Conservation (phyloP, 2,888 invertebrate genomes). For the Homarus gammarus region DNA sequence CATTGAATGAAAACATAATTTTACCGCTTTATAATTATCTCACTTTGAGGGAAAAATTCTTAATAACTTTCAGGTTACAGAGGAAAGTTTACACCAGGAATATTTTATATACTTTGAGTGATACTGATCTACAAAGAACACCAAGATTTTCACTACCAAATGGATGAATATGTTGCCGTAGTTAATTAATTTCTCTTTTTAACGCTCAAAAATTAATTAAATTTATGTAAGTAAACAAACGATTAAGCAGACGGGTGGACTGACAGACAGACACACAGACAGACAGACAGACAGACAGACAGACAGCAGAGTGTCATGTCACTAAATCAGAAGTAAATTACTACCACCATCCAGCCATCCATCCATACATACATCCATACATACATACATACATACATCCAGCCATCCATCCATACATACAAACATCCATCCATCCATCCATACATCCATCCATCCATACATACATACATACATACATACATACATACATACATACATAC, state of each 20-base stretch:
- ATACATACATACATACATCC: slow-evolving; percentile 40
- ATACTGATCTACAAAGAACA: too few species aligned
- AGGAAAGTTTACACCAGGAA: too few species aligned
- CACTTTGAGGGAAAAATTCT: too few species aligned
- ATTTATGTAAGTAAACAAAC: too few species aligned
- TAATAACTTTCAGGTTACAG: too few species aligned
- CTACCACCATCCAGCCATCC: slow-evolving; percentile 26
- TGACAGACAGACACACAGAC: slow-evolving; percentile 4
- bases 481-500: slow-evolving; percentile 1
- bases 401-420: slow-evolving; percentile 27
- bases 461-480: slow-evolving; percentile 24
- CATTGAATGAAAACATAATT: too few species aligned
- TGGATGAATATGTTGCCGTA: not conserved
- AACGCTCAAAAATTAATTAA: too few species aligned
- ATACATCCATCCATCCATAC: slow-evolving; percentile 21
- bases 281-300: not conserved
- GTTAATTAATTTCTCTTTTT: too few species aligned
- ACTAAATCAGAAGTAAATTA: too few species aligned
- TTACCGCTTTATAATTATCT: too few species aligned
- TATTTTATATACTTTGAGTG: too few species aligned
- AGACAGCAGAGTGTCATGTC: too few species aligned
- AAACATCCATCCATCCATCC: slow-evolving; percentile 33
- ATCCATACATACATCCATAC: slow-evolving; percentile 21
- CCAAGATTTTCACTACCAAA: not conserved
- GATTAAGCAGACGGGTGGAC: not conserved